Conservation (phyloP, 2,797 vertebrate species). For the Liparis tanakae region DNA sequence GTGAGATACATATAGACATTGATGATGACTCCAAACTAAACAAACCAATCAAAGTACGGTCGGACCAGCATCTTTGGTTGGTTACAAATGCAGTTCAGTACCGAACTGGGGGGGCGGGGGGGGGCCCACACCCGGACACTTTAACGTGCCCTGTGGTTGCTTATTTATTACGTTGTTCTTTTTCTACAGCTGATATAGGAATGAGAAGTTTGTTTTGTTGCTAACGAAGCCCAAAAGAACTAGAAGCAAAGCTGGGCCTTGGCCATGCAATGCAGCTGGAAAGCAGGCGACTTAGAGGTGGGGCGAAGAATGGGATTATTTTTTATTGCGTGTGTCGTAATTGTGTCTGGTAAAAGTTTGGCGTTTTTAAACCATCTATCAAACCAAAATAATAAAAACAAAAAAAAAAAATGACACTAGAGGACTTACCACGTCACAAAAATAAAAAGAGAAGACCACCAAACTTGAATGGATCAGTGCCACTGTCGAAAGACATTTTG, state of each 20-base stretch:
- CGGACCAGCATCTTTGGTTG: constrained; percentile 60
- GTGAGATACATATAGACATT: constrained; percentile 25
- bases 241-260: constrained; percentile 55
- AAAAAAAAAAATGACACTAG: neutral
- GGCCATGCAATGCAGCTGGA: constrained; percentile 71
- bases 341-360: constrained; percentile 18
- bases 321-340: constrained; percentile 22
- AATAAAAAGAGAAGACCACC: neutral
- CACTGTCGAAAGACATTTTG: constrained; percentile 54
- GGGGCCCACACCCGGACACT: constrained; percentile 7
- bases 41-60: constrained; percentile 12
- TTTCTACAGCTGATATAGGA: constrained; percentile 43
- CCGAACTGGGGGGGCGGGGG: constrained; percentile 40
- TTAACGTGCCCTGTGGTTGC: constrained; percentile 24
- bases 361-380: constrained; percentile 20
- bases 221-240: constrained; percentile 71
- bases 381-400: neutral
- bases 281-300: constrained; percentile 46
- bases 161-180: constrained; percentile 25
- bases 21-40: constrained; percentile 42
- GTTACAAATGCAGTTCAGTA: constrained; percentile 70
- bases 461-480: constrained; percentile 37
- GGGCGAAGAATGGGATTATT: constrained; percentile 37
- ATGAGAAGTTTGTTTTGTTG: constrained; percentile 44
- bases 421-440: constrained; percentile 34